phyloP scores from a whole-genome alignment of 2,113 vertebrate species.

The Peromyscus maniculatus region DNA sequence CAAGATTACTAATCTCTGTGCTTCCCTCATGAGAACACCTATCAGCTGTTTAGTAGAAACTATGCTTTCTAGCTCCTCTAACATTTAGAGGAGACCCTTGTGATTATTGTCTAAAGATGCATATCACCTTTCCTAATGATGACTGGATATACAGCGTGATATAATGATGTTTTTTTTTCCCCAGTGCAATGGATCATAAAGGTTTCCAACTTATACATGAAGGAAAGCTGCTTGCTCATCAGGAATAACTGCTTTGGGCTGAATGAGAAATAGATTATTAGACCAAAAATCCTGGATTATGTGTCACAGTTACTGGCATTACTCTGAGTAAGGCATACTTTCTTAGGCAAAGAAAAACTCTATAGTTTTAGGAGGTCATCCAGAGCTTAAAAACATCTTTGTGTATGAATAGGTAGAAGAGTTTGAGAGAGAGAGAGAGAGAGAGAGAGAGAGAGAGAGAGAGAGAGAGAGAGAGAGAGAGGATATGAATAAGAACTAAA shows the following conservation, averaged over 20 bases:
- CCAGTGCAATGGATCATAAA: too few species aligned
- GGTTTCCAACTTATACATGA: neutral
- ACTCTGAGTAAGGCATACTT: neutral
- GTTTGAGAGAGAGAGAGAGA: neutral
- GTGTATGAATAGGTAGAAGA: neutral
- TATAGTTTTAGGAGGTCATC: neutral
- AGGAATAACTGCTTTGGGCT: neutral
- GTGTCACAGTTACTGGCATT: slow-evolving; percentile 4
- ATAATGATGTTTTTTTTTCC: neutral
- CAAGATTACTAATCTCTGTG: neutral
- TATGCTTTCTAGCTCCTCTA: neutral
- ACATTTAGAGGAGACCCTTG: neutral
- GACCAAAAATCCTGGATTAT: neutral
- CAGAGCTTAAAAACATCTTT: neutral
- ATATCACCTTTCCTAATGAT: neutral
- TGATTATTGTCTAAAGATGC: neutral
- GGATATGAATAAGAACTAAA: neutral
- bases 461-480: neutral
- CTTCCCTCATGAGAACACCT: neutral
- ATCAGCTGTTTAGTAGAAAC: neutral
- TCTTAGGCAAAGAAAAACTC: neutral
- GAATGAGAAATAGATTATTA: neutral
- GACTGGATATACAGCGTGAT: neutral
- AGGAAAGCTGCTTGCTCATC: neutral
- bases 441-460: neutral